Conservation (phyloP, 2,888 invertebrate genomes). For the Drosophila infuscata region DNA sequence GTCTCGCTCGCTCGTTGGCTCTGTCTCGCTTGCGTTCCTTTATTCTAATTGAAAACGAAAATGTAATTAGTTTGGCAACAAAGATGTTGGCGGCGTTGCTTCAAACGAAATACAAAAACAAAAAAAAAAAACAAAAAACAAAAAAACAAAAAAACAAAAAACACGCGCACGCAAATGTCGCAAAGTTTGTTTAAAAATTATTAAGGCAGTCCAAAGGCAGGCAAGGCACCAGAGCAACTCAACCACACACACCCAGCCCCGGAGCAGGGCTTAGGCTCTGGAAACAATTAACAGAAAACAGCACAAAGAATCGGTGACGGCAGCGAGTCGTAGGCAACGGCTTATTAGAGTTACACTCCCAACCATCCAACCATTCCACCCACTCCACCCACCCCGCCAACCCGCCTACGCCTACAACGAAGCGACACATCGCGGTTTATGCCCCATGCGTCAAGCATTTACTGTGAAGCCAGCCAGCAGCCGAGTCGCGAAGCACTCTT, state of each 20-base stretch:
- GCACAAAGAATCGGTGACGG: slow-evolving; percentile 38
- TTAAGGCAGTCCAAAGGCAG: slow-evolving; percentile 50
- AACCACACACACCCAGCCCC: slow-evolving; percentile 1
- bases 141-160: slow-evolving; percentile 43
- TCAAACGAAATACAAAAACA: slow-evolving; percentile 52
- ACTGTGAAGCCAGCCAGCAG: slow-evolving; percentile 27
- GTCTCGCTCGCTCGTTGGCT: background rate
- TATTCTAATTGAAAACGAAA: slow-evolving; percentile 70
- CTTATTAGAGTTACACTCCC: slow-evolving; percentile 41
- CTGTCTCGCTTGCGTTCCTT: slow-evolving; percentile 42
- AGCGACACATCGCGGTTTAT: slow-evolving; percentile 1
- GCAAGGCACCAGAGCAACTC: background rate
- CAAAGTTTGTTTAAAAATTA: slow-evolving; percentile 71
- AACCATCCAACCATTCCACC: background rate
- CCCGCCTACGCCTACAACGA: background rate
- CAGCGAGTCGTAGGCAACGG: slow-evolving; percentile 25
- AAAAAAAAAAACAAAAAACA: slow-evolving; percentile 58
- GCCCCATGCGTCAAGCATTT: slow-evolving; percentile 52
- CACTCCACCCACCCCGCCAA: background rate
- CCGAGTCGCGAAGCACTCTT: slow-evolving; percentile 1
- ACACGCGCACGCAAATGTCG: slow-evolving; percentile 53
- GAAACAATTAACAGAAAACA: slow-evolving; percentile 57
- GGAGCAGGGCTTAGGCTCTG: slow-evolving; percentile 40
- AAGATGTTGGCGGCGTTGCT: slow-evolving; percentile 46
- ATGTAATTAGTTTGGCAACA: slow-evolving; percentile 67